Base-by-base conservation (phyloP, 2,888 invertebrate species). In the Dolichomitus sp. region DNA sequence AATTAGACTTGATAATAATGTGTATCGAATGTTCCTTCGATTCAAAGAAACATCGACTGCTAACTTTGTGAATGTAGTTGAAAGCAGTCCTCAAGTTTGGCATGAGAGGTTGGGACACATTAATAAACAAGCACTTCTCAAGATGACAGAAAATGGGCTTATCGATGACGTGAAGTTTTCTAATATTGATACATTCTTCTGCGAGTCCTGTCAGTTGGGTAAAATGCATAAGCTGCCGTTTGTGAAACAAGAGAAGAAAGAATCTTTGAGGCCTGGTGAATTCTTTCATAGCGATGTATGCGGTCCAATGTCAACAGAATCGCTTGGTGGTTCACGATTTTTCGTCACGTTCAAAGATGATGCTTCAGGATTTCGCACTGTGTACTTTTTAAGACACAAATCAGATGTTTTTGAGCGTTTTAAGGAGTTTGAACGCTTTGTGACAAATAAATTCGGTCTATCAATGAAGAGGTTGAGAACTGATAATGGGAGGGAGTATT, bases 171-270 rank as follows among this genome's bases (percentile, higher is more conserved):
- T 70, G 7, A 70, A 59, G 12, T 4, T 78, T 23, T 61, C 14
- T 9, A 27, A 78, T 14, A 33, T 1, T 2, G 48, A 59, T 33
- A 77, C 74, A 63, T 73, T 85, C 42, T 72, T 83, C 52, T 85
- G 86, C 73, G 86, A 83, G 65, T 57, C 80, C 17, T 86, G 85
- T 69, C 80, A 81, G 50, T 80, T 81, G 33, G 86, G 86, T 11
- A 86, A 86, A 63, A 66, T 77, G 37, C 84, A 86, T 37, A 72
- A 73, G 30, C 61, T 68, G 50, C 72, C 83, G 30, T 85, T 85
- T 57, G 87, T 73, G 48, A 59, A 33, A 33, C 30, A 33, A 12
- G 27, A 33, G 6, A 30, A n/a, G 33, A n/a, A 14, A n/a, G 4
- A 11, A 14, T 59, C 59, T 4, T 14, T 4, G 1, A 33, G 4